These are phyloP conservation scores for Dysmachus trigonus DNA, from an alignment of 2,888 invertebrate genomes.

Conservation along the genomic window DNA sequence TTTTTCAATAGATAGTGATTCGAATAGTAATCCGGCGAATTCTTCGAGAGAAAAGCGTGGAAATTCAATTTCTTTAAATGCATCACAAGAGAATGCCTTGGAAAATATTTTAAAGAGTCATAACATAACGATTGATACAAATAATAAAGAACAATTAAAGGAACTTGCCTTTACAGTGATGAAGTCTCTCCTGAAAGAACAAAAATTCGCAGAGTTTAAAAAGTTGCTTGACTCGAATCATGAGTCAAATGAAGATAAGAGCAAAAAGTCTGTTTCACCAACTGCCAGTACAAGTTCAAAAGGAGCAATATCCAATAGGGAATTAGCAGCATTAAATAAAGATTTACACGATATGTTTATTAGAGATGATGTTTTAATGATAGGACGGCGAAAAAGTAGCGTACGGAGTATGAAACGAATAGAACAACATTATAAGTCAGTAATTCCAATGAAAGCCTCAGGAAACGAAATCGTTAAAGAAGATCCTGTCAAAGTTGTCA, in stretches of 20 bases:
- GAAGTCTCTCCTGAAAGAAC: neutral
- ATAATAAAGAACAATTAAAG: neutral
- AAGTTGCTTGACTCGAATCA: neutral
- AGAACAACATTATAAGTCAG: neutral
- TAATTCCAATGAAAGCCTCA: neutral
- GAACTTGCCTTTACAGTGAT: neutral
- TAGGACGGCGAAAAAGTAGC: neutral
- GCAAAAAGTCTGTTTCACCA: neutral
- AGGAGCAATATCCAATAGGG: neutral
- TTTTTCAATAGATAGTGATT: neutral
- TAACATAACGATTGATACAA: neutral
- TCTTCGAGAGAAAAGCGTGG: neutral
- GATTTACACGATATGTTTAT: constrained; percentile 8
- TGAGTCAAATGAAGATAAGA: neutral
- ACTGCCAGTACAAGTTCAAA: neutral
- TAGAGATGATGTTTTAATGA: neutral
- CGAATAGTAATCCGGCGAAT: neutral
- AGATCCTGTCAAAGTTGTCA: neutral
- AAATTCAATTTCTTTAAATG: neutral
- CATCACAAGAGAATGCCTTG: neutral
- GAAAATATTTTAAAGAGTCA: neutral
- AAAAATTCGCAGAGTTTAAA: neutral
- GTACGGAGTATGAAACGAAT: neutral
- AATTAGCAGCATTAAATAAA: neutral
- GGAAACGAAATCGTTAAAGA: neutral